phyloP scores from a whole-genome alignment of 2,888 invertebrate genomes.

The Ephialtes manifestator region DNA sequence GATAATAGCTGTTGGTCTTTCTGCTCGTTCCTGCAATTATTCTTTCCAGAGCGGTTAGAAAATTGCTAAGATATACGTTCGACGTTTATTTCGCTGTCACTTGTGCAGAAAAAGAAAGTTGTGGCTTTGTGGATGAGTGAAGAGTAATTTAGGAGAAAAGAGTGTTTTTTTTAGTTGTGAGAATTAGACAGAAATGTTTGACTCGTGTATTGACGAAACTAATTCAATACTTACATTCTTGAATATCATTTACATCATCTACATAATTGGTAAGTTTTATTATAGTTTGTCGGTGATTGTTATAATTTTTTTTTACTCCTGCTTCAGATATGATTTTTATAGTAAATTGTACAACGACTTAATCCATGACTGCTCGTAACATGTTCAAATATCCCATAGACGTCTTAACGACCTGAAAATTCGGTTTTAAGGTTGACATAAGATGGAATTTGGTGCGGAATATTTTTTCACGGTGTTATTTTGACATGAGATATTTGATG shows the following conservation, averaged over 20 bases:
- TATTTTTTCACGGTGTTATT: no score
- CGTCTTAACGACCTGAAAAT: conserved; percentile 31
- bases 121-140: not conserved
- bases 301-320: not conserved
- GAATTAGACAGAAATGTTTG: not conserved
- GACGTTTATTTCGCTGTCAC: not conserved
- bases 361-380: conserved; percentile 33
- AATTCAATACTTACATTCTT: not conserved
- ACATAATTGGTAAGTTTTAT: not conserved
- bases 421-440: no score
- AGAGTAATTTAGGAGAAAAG: not conserved
- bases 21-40: not conserved
- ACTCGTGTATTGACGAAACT: not conserved
- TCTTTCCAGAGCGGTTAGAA: not conserved
- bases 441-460: no score
- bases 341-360: not conserved
- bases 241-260: not conserved
- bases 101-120: not conserved
- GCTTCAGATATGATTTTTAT: not conserved
- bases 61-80: not conserved
- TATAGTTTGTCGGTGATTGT: not conserved
- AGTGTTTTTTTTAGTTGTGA: not conserved
- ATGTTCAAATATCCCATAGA: conserved; percentile 25
- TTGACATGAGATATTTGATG: no score
- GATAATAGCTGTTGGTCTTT: not conserved